These are phyloP conservation scores for Acanthosepion pharaonis DNA, from an alignment of 2,888 invertebrate species.

Conservation along the genomic window DNA sequence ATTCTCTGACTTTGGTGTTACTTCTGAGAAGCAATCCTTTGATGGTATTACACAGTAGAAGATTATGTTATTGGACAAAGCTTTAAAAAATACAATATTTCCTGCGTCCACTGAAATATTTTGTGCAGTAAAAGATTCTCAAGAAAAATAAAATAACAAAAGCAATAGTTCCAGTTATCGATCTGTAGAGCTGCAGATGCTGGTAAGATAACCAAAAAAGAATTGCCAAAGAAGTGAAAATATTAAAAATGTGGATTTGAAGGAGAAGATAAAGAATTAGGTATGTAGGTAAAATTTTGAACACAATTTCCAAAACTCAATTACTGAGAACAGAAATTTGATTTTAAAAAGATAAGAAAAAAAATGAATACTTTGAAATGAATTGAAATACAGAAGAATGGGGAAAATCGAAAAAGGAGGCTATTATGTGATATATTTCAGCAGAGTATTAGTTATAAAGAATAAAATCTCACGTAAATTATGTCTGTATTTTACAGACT, in stretches of 20 bases:
- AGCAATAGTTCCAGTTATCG: not conserved
- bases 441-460: not conserved
- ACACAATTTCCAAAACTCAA: not conserved
- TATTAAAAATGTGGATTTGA: not conserved
- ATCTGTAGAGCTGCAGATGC: conserved; percentile 18
- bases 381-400: not conserved
- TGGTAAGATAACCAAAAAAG: not conserved
- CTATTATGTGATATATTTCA: not conserved
- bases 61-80: not conserved
- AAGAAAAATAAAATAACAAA: not conserved
- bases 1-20: not conserved
- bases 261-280: not conserved
- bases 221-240: not conserved
- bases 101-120: not conserved
- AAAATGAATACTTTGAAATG: not conserved
- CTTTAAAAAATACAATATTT: not conserved
- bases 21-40: not conserved
- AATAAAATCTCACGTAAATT: not conserved
- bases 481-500: not conserved
- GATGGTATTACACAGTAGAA: not conserved
- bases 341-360: not conserved
- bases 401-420: not conserved
- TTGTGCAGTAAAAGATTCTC: not conserved
- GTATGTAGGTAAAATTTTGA: not conserved
- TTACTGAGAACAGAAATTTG: not conserved